Conservation (phyloP, 2,797 vertebrate species). For the Oreochromis grahami region DNA sequence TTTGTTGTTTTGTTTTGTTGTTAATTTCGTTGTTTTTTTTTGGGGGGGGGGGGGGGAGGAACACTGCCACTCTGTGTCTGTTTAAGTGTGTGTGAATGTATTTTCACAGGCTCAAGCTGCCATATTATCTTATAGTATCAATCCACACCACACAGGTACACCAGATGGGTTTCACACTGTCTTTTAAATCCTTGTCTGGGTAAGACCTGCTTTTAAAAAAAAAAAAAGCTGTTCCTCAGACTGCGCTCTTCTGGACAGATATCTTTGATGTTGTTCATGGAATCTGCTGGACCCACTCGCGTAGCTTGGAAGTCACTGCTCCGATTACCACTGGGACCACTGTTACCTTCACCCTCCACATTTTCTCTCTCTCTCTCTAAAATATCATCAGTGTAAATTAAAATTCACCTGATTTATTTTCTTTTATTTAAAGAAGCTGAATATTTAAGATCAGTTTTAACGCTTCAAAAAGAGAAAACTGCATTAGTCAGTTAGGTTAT, state of each 20-base stretch:
- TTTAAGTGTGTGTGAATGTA: neutral
- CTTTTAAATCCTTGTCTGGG: conserved; percentile 20
- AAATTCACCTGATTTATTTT: neutral
- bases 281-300: neutral
- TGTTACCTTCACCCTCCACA: neutral
- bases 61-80: neutral
- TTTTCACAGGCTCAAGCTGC: conserved; percentile 22
- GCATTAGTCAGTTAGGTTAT: neutral
- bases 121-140: conserved; percentile 51
- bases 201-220: neutral
- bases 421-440: neutral
- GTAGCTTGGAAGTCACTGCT: neutral
- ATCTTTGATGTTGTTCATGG: neutral
- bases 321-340: neutral
- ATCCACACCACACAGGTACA: conserved; percentile 45
- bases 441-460: neutral
- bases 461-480: neutral
- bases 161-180: conserved; percentile 49
- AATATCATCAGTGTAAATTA: neutral
- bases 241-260: neutral
- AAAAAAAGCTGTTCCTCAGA: neutral
- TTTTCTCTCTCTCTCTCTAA: neutral
- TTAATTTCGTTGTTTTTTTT: neutral
- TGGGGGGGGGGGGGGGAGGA: too few species aligned
- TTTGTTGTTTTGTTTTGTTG: neutral